Percentiles rank a stretch among this genome's conserved stretches.
phyloP scores from a whole-genome alignment of 2,888 invertebrate species.

The Cephus pulcher region DNA sequence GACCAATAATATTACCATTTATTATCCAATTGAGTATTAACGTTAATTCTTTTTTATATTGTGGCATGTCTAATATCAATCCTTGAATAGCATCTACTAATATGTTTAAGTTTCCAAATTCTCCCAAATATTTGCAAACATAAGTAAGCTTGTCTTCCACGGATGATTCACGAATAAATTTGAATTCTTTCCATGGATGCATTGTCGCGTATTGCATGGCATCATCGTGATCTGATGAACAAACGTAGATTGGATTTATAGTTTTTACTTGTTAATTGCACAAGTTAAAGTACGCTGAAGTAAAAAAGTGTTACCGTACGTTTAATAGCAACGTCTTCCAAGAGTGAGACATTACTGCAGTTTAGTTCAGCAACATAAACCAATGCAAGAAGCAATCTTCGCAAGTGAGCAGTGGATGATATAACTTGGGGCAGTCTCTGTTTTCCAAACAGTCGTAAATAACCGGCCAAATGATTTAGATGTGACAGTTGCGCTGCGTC shows the following conservation, averaged over 20 bases:
- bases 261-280: not conserved
- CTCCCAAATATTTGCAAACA: constrained; percentile 71
- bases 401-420: constrained; percentile 69
- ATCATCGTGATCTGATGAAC: constrained; percentile 61
- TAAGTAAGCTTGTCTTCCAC: constrained; percentile 69
- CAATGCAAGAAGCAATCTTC: constrained; percentile 71
- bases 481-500: constrained; percentile 72
- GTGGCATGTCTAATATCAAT: constrained; percentile 68
- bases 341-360: constrained; percentile 66
- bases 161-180: constrained; percentile 69
- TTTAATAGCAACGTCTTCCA: constrained; percentile 68
- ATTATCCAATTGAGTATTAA: constrained; percentile 72
- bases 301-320: constrained; percentile 46
- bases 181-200: constrained; percentile 74
- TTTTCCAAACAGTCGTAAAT: constrained; percentile 72
- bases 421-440: constrained; percentile 72
- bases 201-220: constrained; percentile 55
- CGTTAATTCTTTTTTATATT: constrained; percentile 73
- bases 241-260: constrained; percentile 7
- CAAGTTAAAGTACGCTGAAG: not conserved
- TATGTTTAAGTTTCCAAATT: constrained; percentile 69
- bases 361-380: constrained; percentile 70
- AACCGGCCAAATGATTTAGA: constrained; percentile 76
- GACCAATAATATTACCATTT: constrained; percentile 58
- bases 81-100: constrained; percentile 75